Conservation (phyloP, 2,888 invertebrate genomes). For the Byasa hedistus region DNA sequence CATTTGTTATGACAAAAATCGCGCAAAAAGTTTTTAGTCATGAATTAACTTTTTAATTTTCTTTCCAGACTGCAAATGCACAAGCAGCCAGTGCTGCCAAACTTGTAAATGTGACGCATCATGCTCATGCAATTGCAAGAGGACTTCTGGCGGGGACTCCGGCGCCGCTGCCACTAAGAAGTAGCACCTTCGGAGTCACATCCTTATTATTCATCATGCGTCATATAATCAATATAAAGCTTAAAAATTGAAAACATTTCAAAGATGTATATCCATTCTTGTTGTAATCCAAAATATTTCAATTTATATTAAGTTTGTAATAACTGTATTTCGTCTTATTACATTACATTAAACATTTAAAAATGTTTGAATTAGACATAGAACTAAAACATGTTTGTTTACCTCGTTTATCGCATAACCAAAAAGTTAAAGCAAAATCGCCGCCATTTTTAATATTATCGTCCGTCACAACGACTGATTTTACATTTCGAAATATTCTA, state of each 20-base stretch:
- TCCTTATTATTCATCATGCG: background rate
- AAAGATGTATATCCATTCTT: background rate
- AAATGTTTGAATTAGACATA: background rate
- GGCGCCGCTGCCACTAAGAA: slow-evolving; percentile 52
- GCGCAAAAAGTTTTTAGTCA: background rate
- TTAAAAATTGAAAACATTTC: background rate
- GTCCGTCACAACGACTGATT: slow-evolving; percentile 16
- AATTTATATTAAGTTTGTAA: background rate
- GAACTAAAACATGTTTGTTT: too few species aligned
- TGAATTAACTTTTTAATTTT: slow-evolving; percentile 23
- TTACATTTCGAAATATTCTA: slow-evolving; percentile 13
- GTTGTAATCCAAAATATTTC: background rate
- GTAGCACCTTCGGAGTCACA: slow-evolving; percentile 37
- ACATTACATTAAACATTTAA: background rate
- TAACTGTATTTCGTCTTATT: background rate
- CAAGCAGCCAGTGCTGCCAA: slow-evolving; percentile 60
- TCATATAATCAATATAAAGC: slow-evolving; percentile 3
- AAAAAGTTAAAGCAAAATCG: background rate
- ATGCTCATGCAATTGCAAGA: slow-evolving; percentile 67
- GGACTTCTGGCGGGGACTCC: slow-evolving; percentile 41
- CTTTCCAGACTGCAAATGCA: slow-evolving; percentile 69
- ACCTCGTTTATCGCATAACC: background rate
- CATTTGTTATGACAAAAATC: background rate
- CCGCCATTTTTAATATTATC: background rate
- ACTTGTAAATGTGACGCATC: slow-evolving; percentile 67